Percentiles rank a stretch among this genome's conserved stretches.
These are phyloP conservation scores for Etheostoma perlongum DNA, from an alignment of 2,797 vertebrate genomes.

Conservation along the genomic window DNA sequence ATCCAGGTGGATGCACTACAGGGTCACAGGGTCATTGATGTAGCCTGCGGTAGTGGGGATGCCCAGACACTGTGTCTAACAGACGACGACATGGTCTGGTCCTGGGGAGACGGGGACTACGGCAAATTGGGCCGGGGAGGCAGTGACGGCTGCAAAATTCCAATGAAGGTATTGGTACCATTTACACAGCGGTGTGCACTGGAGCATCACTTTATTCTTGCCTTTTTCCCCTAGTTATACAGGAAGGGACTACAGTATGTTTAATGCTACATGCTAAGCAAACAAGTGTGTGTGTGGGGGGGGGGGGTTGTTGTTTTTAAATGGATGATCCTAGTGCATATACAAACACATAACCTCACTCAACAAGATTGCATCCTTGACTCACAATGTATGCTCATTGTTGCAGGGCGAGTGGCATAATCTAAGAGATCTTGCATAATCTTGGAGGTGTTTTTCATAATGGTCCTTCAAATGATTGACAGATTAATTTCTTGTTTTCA, in stretches of 20 bases:
- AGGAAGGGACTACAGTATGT: not conserved
- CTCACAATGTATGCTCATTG: not conserved
- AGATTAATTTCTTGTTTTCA: conserved; percentile 59
- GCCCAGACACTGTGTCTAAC: conserved; percentile 97
- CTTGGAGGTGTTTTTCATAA: not conserved
- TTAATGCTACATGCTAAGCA: not conserved
- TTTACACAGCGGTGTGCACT: conserved; percentile 14
- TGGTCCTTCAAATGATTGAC: not conserved
- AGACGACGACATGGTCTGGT: conserved; percentile 99
- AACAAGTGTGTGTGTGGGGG: not conserved
- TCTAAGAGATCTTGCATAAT: not conserved
- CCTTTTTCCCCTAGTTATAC: not conserved
- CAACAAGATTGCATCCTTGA: not conserved
- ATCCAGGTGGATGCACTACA: conserved; percentile 96
- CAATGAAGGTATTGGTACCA: conserved; percentile 94
- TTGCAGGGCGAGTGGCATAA: not conserved
- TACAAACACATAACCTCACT: not conserved
- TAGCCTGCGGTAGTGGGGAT: conserved; percentile 97
- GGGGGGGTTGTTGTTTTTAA: not conserved
- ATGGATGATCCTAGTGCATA: not conserved
- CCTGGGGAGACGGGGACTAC: conserved; percentile 99
- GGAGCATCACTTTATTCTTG: not conserved
- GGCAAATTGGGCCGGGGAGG: conserved; percentile 97
- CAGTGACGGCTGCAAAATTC: conserved; percentile 98
- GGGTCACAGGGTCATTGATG: conserved; percentile 95